Base-by-base conservation (phyloP, 2,113 vertebrate genomes). In the Platanista minor region DNA sequence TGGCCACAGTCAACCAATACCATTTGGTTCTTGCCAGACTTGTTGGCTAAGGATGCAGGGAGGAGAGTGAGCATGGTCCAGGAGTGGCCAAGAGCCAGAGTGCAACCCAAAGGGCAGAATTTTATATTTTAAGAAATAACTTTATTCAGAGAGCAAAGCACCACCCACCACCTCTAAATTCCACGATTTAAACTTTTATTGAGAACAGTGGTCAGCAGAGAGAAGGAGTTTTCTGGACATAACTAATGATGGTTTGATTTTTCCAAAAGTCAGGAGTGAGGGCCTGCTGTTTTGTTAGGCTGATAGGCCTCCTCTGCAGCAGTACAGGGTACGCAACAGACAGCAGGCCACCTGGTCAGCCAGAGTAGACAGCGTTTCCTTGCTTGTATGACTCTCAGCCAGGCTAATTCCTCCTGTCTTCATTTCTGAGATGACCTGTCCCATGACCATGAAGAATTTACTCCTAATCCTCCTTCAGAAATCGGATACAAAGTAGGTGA, bases 381-480 rank as follows among this genome's bases (percentile, higher is more conserved):
- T 57, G 25, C 54, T 67, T 23, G 15, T 23, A 64, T n/a, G 21
- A 4, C 59, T 52, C 33, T 66, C 25, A 72, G 59, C 43, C 75
- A 61, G 6, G 18, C 81, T 91, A 9, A 41, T 59, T 93, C 57
- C 27, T 95, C 67, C 67, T 69, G n/a, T 72, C 88, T 91, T 85
- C 33, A 23, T 94, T 92, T 88, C 41, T 91, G 23, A 78, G 41
- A 62, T 78, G 49, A 81, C 36, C 90, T 78, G 81, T 77, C 86
- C 59, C 90, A 67, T 81, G 33, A 87, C 18, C 43, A 59, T 80
- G 36, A 74, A 90, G 41, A 96, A 74, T 66, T 80, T 95, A 52
- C n/a, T 90, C 61, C 82, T 71, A 54, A 94, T 81, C 18, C 15
- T 87, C 14, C 77, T 69, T 94, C 46, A 80, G 61, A 93, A 96